Evolutionary conservation across 2,888 invertebrate species (phyloP).

Genomic region (Plagiodera versicolora): DNA sequence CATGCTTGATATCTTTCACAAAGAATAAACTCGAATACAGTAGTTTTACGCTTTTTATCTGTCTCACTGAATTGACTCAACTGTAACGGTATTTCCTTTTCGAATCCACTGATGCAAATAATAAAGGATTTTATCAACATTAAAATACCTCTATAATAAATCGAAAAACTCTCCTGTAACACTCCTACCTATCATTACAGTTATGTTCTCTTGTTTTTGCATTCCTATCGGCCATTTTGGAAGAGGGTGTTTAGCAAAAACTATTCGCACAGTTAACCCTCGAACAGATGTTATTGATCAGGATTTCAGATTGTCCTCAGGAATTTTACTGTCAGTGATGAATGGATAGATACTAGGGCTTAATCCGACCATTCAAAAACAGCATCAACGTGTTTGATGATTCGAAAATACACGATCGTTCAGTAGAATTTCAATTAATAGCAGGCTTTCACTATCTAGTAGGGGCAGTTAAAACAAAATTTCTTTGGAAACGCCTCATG

Average conservation of each 20-base stretch:
- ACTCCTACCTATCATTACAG: no score
- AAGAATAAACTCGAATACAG: neutral
- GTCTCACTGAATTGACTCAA: neutral
- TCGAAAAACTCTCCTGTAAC: no score
- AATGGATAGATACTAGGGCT: no score
- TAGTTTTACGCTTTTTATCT: neutral
- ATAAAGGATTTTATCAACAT: no score
- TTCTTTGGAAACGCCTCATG: no score
- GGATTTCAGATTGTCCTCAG: neutral
- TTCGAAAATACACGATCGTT: neutral
- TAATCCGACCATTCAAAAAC: no score
- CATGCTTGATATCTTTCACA: no score
- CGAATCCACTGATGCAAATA: no score
- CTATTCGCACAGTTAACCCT: neutral
- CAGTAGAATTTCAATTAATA: constrained; percentile 7
- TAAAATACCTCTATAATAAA: no score
- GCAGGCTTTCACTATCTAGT: constrained; percentile 4
- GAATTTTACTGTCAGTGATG: no score
- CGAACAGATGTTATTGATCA: neutral
- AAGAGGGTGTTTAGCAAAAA: neutral
- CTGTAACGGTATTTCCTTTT: no score
- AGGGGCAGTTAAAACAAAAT: constrained; percentile 9
- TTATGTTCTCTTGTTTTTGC: neutral
- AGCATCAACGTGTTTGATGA: no score
- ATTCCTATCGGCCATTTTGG: neutral